Conservation (phyloP, 2,888 invertebrate genomes). For the Acronicta leporina region DNA sequence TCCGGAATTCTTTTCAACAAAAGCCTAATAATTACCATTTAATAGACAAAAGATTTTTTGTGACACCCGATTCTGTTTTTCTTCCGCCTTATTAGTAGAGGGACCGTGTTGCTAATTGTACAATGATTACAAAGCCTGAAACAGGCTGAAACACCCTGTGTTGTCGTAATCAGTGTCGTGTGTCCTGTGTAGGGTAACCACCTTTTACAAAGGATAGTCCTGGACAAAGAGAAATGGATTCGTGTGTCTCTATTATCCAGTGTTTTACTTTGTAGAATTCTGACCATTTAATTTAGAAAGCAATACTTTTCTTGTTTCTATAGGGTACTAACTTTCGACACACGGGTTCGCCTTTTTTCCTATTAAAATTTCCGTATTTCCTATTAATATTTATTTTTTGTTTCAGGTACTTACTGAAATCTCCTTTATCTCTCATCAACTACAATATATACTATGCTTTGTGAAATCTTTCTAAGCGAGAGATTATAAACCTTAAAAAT, state of each 20-base stretch:
- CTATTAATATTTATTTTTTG: no score
- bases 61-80: slow-evolving; percentile 37
- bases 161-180: slow-evolving; percentile 64
- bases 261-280: slow-evolving; percentile 6
- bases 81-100: slow-evolving; percentile 42
- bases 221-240: slow-evolving; percentile 18
- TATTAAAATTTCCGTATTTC: no score
- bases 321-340: no score
- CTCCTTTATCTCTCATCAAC: no score
- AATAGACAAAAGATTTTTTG: slow-evolving; percentile 29
- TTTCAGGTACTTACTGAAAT: no score
- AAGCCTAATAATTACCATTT: slow-evolving; percentile 12
- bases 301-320: no score
- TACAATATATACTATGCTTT: no score
- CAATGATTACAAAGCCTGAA: slow-evolving; percentile 55
- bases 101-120: slow-evolving; percentile 48
- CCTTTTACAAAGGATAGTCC: slow-evolving; percentile 12
- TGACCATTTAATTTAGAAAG: no score
- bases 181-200: slow-evolving; percentile 43
- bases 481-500: no score
- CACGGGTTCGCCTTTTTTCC: no score
- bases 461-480: no score
- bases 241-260: background rate
- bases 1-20: background rate
- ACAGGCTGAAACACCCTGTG: slow-evolving; percentile 34